A percentile compares a stretch with the other conserved stretches of the same genome.
Conservation (phyloP, 1,140 invertebrate species). For the Lordiphosa collinella region DNA sequence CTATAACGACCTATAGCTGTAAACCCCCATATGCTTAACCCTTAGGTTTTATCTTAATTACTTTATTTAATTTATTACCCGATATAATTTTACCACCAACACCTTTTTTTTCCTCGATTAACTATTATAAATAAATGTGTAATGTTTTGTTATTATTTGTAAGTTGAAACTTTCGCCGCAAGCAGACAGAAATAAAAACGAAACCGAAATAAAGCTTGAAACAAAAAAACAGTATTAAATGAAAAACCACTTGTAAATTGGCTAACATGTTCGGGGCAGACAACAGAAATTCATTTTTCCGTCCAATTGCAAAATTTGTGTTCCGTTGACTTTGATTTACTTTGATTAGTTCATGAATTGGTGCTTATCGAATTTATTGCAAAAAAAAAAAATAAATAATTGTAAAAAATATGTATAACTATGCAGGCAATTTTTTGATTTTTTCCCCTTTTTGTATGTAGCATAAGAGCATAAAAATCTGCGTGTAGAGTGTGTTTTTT, state of each 20-base stretch:
- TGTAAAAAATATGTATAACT: conserved; percentile 22
- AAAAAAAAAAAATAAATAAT: conserved; percentile 21
- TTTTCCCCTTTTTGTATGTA: too few species aligned
- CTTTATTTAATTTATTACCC: conserved; percentile 43
- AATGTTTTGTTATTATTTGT: conserved; percentile 77
- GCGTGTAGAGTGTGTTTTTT: too few species aligned
- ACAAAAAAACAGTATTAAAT: conserved; percentile 28
- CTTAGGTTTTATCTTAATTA: conserved; percentile 39
- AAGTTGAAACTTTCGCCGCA: conserved; percentile 45
- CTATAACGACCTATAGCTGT: conserved; percentile 34
- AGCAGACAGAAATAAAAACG: conserved; percentile 43
- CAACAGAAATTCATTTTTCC: conserved; percentile 35
- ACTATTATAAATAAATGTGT: conserved; percentile 50
- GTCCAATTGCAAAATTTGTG: conserved; percentile 33
- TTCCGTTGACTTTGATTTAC: conserved; percentile 9
- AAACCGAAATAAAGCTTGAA: conserved; percentile 62
- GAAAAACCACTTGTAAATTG: conserved; percentile 14
- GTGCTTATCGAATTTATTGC: conserved; percentile 78
- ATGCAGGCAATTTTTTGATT: too few species aligned
- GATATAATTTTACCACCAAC: not conserved
- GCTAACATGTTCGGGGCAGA: not conserved
- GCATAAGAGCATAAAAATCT: too few species aligned
- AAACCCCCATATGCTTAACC: conserved; percentile 31
- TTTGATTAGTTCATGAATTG: conserved; percentile 60
- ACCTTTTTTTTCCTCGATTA: conserved; percentile 11